phyloP scores from a whole-genome alignment of 2,888 invertebrate species.

The Parnassius smintheus region DNA sequence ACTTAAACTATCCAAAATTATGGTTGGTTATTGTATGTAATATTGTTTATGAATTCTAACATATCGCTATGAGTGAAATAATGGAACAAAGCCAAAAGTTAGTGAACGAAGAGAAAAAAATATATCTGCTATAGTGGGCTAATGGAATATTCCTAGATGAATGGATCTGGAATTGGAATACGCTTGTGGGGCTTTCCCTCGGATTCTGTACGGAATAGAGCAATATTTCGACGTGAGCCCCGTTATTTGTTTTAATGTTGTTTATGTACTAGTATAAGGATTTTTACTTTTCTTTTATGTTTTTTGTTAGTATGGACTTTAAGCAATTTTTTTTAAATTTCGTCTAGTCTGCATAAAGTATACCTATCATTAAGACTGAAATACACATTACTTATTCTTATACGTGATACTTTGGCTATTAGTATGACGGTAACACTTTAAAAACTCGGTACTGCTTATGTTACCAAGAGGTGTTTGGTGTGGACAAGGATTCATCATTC shows the following conservation, averaged over 20 bases:
- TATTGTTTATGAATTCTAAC: constrained; percentile 28
- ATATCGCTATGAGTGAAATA: constrained; percentile 26
- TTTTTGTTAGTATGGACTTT: not conserved
- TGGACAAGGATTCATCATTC: too few species aligned
- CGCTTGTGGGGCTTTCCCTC: constrained; percentile 15
- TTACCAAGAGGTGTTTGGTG: too few species aligned
- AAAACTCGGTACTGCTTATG: too few species aligned
- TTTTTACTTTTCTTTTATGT: constrained; percentile 7
- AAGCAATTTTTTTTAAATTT: too few species aligned
- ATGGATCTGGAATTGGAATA: constrained; percentile 39
- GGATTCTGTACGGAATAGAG: constrained; percentile 14
- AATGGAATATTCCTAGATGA: constrained; percentile 47
- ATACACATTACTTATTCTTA: too few species aligned
- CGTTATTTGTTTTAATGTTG: constrained; percentile 8
- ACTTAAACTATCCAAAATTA: not conserved
- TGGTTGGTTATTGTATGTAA: constrained; percentile 6
- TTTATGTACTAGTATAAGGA: constrained; percentile 2
- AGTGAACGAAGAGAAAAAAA: constrained; percentile 19
- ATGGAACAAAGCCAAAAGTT: constrained; percentile 28
- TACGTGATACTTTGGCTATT: too few species aligned
- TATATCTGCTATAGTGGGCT: constrained; percentile 28
- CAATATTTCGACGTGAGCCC: constrained; percentile 17
- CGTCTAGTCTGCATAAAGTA: too few species aligned
- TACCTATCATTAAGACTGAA: too few species aligned
- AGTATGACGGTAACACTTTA: too few species aligned